Evolutionary conservation across 2,888 invertebrate genomes (phyloP).

Genomic region (Stenodema calcarata): DNA sequence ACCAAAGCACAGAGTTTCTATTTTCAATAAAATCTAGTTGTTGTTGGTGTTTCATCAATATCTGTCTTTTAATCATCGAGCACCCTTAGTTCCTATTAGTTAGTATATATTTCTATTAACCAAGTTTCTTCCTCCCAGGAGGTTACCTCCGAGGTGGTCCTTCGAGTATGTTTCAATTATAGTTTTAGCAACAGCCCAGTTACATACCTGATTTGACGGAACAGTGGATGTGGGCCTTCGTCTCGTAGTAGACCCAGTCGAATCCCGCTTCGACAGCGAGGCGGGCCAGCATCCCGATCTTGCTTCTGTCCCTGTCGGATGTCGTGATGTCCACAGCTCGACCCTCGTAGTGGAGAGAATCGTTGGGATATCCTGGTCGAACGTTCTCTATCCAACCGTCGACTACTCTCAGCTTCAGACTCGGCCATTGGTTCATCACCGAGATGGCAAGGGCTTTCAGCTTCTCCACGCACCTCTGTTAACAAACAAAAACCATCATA

Average conservation of each 20-base stretch:
- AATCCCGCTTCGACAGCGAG: constrained; percentile 96
- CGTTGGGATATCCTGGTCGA: constrained; percentile 71
- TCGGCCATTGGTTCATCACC: constrained; percentile 98
- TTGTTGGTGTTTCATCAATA: too few species aligned
- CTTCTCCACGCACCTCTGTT: constrained; percentile 94
- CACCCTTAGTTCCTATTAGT: too few species aligned
- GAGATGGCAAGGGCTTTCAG: constrained; percentile 92
- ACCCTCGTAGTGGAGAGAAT: constrained; percentile 95
- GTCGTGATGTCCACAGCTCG: constrained; percentile 95
- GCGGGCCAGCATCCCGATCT: constrained; percentile 94
- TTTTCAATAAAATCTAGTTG: too few species aligned
- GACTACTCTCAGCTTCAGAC: constrained; percentile 88
- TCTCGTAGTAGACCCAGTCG: constrained; percentile 98
- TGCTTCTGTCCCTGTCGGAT: constrained; percentile 88
- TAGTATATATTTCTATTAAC: too few species aligned
- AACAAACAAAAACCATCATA: constrained; percentile 59
- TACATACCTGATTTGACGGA: constrained; percentile 92
- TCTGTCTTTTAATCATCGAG: too few species aligned
- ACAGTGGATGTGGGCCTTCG: constrained; percentile 92
- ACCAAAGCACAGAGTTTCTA: too few species aligned
- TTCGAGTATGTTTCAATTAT: too few species aligned
- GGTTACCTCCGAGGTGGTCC: too few species aligned
- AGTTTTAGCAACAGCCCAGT: too few species aligned
- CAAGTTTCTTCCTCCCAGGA: too few species aligned
- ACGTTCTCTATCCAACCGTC: constrained; percentile 95